Percentiles rank a stretch among this genome's conserved stretches.
Evolutionary conservation across 37 sponge, comb jelly and placozoan genomes (phyloP).

Genomic region (Mnemiopsis leidyi): DNA sequence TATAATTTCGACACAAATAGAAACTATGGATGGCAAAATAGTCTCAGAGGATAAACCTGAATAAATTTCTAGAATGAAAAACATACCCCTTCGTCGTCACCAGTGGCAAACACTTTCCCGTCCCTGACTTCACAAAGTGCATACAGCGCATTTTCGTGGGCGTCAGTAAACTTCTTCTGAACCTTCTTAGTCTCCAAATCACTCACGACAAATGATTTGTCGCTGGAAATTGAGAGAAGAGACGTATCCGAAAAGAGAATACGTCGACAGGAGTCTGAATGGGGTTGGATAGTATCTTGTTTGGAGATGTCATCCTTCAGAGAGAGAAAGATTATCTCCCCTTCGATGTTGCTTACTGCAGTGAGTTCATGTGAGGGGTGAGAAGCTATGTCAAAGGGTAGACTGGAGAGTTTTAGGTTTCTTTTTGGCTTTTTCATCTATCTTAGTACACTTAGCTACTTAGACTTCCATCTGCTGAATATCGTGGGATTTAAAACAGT

Average conservation of each 20-base stretch:
- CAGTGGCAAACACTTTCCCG: conserved; percentile 70
- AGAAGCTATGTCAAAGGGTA: conserved; percentile 29
- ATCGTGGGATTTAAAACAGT: no score
- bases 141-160: conserved; percentile 73
- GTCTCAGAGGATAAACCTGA: no score
- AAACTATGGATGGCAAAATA: no score
- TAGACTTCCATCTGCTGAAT: no score
- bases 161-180: conserved; percentile 45
- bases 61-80: no score
- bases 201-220: conserved; percentile 32
- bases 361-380: background rate
- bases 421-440: conserved; percentile 2
- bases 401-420: background rate
- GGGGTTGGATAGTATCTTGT: background rate
- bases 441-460: no score
- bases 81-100: conserved; percentile 89
- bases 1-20: no score
- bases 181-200: conserved; percentile 70
- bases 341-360: conserved; percentile 54
- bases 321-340: conserved; percentile 1
- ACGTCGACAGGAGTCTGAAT: conserved; percentile 24
- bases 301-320: background rate
- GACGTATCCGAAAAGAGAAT: background rate
- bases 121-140: conserved; percentile 71
- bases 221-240: conserved; percentile 67